A percentile compares a stretch with the other conserved stretches of the same genome.
Evolutionary conservation across 2,797 vertebrate genomes (phyloP).

Genomic region (Sebastes dallii): DNA sequence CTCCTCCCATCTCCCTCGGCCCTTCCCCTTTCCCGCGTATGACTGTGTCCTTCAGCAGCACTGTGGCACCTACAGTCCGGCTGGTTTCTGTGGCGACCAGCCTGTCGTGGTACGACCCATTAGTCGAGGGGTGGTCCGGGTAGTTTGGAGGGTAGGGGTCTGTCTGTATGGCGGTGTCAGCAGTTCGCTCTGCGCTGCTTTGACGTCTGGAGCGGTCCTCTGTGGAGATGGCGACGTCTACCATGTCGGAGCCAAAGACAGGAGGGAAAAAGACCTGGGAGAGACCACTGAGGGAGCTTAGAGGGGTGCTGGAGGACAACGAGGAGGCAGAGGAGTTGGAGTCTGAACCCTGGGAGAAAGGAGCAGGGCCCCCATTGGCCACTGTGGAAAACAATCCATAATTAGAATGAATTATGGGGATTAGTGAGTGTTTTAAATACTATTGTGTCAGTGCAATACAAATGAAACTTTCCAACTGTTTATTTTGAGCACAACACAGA

Average conservation of each 20-base stretch:
- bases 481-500: not conserved
- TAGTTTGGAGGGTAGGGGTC: slow-evolving; percentile 69
- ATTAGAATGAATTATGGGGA: slow-evolving; percentile 12
- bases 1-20: slow-evolving; percentile 49
- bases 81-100: slow-evolving; percentile 81
- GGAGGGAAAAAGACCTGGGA: slow-evolving; percentile 81
- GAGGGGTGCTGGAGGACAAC: slow-evolving; percentile 88
- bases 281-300: slow-evolving; percentile 87
- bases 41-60: slow-evolving; percentile 91
- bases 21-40: slow-evolving; percentile 85
- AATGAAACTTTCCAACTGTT: not conserved
- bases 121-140: slow-evolving; percentile 62
- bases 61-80: slow-evolving; percentile 86
- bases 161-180: slow-evolving; percentile 91
- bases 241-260: slow-evolving; percentile 77
- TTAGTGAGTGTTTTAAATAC: not conserved
- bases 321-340: slow-evolving; percentile 94
- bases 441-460: not conserved
- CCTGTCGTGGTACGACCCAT: slow-evolving; percentile 38
- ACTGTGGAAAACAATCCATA: slow-evolving; percentile 76
- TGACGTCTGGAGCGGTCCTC: slow-evolving; percentile 73
- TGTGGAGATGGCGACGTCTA: slow-evolving; percentile 88
- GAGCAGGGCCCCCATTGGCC: slow-evolving; percentile 84
- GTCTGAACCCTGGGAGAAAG: slow-evolving; percentile 88
- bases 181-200: slow-evolving; percentile 65